A percentile compares a stretch with the other conserved stretches of the same genome.
phyloP scores from a whole-genome alignment of 2,113 vertebrate species.

The Muntiacus muntjak region DNA sequence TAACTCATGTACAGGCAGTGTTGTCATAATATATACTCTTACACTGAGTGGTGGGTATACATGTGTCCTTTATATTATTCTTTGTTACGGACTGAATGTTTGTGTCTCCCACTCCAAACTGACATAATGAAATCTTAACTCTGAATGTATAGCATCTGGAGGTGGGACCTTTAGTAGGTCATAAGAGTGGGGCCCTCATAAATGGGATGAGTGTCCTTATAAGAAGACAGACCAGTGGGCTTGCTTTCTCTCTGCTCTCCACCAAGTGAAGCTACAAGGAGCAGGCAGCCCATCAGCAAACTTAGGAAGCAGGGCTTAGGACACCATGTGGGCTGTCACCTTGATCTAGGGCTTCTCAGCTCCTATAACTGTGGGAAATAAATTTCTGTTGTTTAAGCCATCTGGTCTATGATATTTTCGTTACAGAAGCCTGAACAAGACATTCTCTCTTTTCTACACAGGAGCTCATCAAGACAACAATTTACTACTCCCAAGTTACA shows the following conservation, averaged over 20 bases:
- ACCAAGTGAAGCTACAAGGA: neutral
- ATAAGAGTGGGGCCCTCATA: neutral
- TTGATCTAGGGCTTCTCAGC: neutral
- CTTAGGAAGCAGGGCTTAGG: too few relatives aligned
- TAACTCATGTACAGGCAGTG: neutral
- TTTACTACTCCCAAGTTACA: neutral
- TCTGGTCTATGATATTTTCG: neutral
- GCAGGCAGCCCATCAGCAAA: neutral
- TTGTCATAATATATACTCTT: neutral
- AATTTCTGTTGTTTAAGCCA: neutral
- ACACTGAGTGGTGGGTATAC: neutral
- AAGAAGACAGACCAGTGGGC: neutral
- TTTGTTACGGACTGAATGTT: neutral
- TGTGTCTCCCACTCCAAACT: neutral
- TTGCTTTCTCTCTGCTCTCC: neutral
- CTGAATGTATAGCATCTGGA: neutral
- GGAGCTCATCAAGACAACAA: slow-evolving; percentile 4
- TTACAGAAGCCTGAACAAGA: neutral
- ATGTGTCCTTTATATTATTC: neutral
- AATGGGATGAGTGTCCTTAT: neutral
- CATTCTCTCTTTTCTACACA: neutral
- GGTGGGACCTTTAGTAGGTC: neutral
- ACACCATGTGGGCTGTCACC: neutral
- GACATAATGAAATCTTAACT: neutral
- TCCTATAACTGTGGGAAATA: neutral